These are phyloP conservation scores for Cheumatopsyche charites DNA, from an alignment of 1,140 invertebrate species.

Conservation along the genomic window DNA sequence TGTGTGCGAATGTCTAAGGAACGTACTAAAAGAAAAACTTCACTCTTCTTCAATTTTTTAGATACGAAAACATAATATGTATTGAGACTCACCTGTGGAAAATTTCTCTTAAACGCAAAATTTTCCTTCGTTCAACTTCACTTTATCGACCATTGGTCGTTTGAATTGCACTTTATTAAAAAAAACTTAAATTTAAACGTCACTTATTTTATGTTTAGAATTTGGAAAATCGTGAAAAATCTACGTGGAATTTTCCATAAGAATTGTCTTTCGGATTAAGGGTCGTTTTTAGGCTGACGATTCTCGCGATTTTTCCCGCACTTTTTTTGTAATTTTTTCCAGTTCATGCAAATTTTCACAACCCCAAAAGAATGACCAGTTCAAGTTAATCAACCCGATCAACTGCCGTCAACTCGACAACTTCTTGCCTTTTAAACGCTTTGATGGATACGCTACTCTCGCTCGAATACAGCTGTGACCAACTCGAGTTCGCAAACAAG, in stretches of 20 bases:
- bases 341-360: neutral
- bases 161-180: too few relatives aligned
- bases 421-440: slow-evolving; percentile 37
- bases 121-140: too few relatives aligned
- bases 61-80: too few relatives aligned
- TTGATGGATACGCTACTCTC: slow-evolving; percentile 33
- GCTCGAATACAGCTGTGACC: slow-evolving; percentile 6
- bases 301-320: slow-evolving; percentile 1
- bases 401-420: slow-evolving; percentile 27
- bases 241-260: neutral
- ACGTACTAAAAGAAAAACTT: too few relatives aligned
- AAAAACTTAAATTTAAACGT: neutral
- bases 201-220: neutral
- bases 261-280: too few relatives aligned
- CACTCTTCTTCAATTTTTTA: too few relatives aligned
- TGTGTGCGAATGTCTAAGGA: neutral
- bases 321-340: slow-evolving; percentile 3
- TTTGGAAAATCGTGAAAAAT: neutral
- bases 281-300: neutral
- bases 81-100: too few relatives aligned
- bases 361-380: slow-evolving; percentile 7
- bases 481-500: neutral
- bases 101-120: too few relatives aligned
- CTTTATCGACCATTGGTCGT: too few relatives aligned
- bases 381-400: slow-evolving; percentile 33